Conservation (phyloP, 1,140 invertebrate genomes). For the Archivesica marissinica region DNA sequence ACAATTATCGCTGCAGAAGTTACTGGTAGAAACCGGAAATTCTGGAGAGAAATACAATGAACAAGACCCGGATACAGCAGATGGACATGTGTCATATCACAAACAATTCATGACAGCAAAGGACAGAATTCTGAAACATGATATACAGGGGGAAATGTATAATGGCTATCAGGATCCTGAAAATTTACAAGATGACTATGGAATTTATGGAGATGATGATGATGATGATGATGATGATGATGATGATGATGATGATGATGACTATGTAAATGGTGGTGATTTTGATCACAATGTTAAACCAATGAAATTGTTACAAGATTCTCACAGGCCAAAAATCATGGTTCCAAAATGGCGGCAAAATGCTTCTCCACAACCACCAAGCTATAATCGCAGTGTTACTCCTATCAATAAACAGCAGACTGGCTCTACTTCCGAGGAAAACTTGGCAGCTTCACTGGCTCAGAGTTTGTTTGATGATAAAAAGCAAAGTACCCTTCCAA, state of each 20-base stretch:
- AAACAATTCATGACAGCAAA: constrained; percentile 48
- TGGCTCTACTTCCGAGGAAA: constrained; percentile 42
- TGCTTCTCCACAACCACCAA: constrained; percentile 54
- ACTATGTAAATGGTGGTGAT: constrained; percentile 43
- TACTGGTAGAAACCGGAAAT: constrained; percentile 40
- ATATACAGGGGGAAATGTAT: constrained; percentile 35
- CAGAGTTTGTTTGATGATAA: constrained; percentile 55
- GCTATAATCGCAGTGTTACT: constrained; percentile 22
- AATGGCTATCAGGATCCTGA: not conserved
- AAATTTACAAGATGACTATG: constrained; percentile 46
- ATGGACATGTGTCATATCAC: constrained; percentile 44
- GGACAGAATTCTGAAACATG: constrained; percentile 40
- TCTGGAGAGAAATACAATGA: constrained; percentile 16
- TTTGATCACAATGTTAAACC: constrained; percentile 51
- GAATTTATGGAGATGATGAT: constrained; percentile 63
- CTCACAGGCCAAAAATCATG: constrained; percentile 61
- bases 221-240: constrained; percentile 54
- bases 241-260: constrained; percentile 57
- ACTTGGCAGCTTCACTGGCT: constrained; percentile 51
- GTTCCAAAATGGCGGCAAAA: constrained; percentile 61
- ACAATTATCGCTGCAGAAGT: constrained; percentile 55
- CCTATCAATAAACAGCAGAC: constrained; percentile 16
- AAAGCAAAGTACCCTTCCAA: constrained; percentile 31
- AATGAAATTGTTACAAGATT: constrained; percentile 48
- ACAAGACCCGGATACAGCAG: not conserved